phyloP scores from a whole-genome alignment of 2,888 invertebrate genomes.

The Helicoverpa assulta region DNA sequence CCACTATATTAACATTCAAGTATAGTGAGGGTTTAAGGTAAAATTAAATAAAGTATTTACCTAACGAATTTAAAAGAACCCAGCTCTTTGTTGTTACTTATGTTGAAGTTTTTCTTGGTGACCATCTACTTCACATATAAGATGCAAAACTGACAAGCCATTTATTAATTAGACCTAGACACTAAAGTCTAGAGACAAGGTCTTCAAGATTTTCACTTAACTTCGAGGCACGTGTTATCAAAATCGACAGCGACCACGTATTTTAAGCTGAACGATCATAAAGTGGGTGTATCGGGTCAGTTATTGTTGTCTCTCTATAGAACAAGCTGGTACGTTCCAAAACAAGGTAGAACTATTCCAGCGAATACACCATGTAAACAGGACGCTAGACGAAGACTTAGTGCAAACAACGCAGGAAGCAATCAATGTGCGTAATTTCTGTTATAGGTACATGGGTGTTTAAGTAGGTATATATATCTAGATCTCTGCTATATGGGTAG shows the following conservation, averaged over 20 bases:
- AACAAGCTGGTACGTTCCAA: conserved; percentile 20
- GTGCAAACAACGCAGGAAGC: conserved; percentile 32
- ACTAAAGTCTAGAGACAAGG: not conserved
- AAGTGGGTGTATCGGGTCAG: conserved; percentile 45
- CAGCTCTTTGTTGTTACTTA: too few relatives aligned
- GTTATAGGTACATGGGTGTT: not conserved
- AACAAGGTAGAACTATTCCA: conserved; percentile 43
- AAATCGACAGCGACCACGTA: conserved; percentile 29
- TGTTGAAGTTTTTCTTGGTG: too few relatives aligned
- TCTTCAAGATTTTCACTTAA: not conserved
- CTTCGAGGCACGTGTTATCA: conserved; percentile 30
- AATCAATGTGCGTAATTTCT: conserved; percentile 14
- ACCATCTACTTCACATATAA: not conserved
- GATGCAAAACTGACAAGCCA: not conserved
- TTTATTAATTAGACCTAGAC: not conserved
- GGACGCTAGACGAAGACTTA: conserved; percentile 9
- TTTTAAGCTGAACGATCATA: conserved; percentile 29
- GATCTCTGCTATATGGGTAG: too few relatives aligned
- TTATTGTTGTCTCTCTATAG: conserved; percentile 43
- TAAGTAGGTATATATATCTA: not conserved
- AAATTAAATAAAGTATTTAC: too few relatives aligned
- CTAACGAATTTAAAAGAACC: too few relatives aligned
- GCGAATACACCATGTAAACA: conserved; percentile 37
- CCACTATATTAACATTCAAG: too few relatives aligned
- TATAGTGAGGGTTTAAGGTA: too few relatives aligned